Conservation (phyloP, 2,113 vertebrate species). For the Rana temporaria region DNA sequence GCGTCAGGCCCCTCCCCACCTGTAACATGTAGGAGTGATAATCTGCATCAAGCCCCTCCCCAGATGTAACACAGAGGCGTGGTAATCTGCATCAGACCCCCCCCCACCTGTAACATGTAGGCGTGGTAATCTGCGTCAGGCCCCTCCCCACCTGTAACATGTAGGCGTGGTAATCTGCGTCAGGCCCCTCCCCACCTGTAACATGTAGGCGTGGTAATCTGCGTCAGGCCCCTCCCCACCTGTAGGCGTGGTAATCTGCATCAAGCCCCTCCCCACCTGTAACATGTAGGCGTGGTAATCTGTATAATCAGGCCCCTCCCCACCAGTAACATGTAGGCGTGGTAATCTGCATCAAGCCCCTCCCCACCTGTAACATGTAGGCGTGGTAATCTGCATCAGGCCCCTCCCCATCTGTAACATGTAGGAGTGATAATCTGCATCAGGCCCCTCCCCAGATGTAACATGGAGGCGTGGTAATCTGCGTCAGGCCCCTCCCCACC, state of each 20-base stretch:
- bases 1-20: conserved; percentile 75
- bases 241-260: conserved; percentile 97
- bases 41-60: conserved; percentile 73
- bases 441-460: conserved; percentile 80
- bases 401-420: conserved; percentile 87
- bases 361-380: conserved; percentile 92
- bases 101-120: conserved; percentile 92
- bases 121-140: conserved; percentile 92
- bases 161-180: conserved; percentile 97
- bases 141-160: conserved; percentile 87
- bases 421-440: conserved; percentile 97
- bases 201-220: conserved; percentile 97
- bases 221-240: conserved; percentile 75
- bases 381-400: conserved; percentile 92
- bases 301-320: conserved; percentile 58
- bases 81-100: conserved; percentile 84
- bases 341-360: conserved; percentile 84
- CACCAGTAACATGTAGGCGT: conserved; percentile 96
- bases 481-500: conserved; percentile 75
- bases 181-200: conserved; percentile 80
- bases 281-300: conserved; percentile 98
- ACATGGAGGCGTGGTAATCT: conserved; percentile 97
- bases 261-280: conserved; percentile 78
- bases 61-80: conserved; percentile 96
- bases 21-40: conserved; percentile 97